A percentile compares a stretch with the other conserved stretches of the same genome.
phyloP scores from a whole-genome alignment of 2,797 vertebrate species.

The Chaetophractus vellerosus region DNA sequence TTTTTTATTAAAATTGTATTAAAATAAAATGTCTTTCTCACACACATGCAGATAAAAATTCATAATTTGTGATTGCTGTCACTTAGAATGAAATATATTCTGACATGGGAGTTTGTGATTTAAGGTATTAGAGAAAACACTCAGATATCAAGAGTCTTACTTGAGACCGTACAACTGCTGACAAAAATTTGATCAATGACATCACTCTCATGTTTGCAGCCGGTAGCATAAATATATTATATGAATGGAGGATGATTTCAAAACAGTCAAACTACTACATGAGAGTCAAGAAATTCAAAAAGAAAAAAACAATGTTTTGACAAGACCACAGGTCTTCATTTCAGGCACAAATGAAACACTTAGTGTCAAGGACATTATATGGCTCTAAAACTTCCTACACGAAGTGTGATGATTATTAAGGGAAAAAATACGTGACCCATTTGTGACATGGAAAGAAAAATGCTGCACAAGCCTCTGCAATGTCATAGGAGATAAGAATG shows the following conservation, averaged over 20 bases:
- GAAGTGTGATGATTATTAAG: slow-evolving; percentile 37
- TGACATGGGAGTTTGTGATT: slow-evolving; percentile 38
- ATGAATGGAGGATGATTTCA: slow-evolving; percentile 31
- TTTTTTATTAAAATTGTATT: slow-evolving; percentile 62
- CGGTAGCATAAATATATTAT: slow-evolving; percentile 52
- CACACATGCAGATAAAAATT: background rate
- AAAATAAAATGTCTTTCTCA: slow-evolving; percentile 30
- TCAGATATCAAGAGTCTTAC: background rate
- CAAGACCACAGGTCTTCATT: background rate
- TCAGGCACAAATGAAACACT: slow-evolving; percentile 63
- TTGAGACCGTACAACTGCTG: slow-evolving; percentile 21
- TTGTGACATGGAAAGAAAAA: slow-evolving; percentile 49
- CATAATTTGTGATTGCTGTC: slow-evolving; percentile 58
- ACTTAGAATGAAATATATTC: slow-evolving; percentile 21
- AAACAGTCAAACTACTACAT: slow-evolving; percentile 30
- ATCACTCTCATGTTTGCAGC: slow-evolving; percentile 7
- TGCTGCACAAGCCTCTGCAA: background rate
- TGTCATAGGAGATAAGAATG: background rate
- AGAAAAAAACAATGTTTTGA: background rate
- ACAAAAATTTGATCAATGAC: slow-evolving; percentile 59
- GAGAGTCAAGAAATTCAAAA: slow-evolving; percentile 36
- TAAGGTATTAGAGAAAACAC: slow-evolving; percentile 54
- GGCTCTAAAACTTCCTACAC: slow-evolving; percentile 25
- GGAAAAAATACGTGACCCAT: background rate
- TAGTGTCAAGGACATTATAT: background rate